Base-by-base conservation (phyloP, 2,797 vertebrate species). In the Aulostomus chinensis region DNA sequence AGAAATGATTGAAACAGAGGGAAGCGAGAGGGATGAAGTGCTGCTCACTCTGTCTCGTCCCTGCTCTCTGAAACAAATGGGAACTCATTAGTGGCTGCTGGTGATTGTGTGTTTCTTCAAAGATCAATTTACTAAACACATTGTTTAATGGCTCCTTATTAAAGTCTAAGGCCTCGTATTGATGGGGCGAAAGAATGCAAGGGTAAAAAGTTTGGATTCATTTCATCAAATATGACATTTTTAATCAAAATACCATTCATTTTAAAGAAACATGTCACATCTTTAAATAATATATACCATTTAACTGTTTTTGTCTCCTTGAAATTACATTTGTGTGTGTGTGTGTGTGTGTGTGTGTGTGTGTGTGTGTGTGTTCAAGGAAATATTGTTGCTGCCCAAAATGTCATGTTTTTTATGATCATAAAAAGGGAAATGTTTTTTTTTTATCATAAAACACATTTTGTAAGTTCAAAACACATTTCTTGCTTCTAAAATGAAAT, bases 61-160 rank as follows among this genome's bases (percentile, higher is more conserved):
- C 41, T 13, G 35, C 59, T 78, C 54, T 60, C 68, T 25, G 68
- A 88, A 86, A 91, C 84, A 86, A 89, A 91, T 90, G 83, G 65
- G 85, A 84, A 78, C 78, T 91, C 88, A 91, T 90, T 88, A 93
- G 85, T 85, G 89, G 88, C 72, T 90, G 91, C 87, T 92, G 91
- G 93, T 93, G 91, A 93, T 90, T 87, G 87, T 80, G 91, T 93
- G 89, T 90, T 90, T 82, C 81, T 84, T 71, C 88, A 72, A 76
- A 85, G 83, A 91, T 92, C 89, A 90, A 91, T 91, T 88, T 84
- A 80, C 88, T 89, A 87, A 91, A 90, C 84, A 88, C 87, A 86
- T 89, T 81, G 84, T 88, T 86, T 88, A 91, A 88, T 84, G 80
- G 83, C 70, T 88, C 84, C 80, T 90, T 89, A 90, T 91, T 87